Evolutionary conservation across 2,797 vertebrate genomes (phyloP).

Genomic region (Rhinophrynus dorsalis): DNA sequence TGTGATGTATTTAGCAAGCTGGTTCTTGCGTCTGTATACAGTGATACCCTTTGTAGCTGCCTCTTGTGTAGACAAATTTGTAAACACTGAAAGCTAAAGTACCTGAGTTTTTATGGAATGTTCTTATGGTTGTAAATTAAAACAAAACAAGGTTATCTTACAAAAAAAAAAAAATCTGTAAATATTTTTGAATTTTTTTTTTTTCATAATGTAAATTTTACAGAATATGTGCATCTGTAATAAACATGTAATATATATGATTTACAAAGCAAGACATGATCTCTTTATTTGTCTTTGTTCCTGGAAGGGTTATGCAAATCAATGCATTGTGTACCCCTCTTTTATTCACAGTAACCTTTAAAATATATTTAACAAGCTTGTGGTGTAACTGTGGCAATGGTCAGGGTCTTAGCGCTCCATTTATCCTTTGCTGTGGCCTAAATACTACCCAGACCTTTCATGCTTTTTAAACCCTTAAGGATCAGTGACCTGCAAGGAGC

Average conservation of each 20-base stretch:
- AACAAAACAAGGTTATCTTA: constrained; percentile 69
- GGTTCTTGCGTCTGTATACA: constrained; percentile 87
- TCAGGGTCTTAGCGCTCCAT: too few relatives aligned
- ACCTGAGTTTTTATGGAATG: constrained; percentile 73
- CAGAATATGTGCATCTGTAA: constrained; percentile 77
- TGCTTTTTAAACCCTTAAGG: too few relatives aligned
- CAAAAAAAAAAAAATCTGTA: constrained; percentile 77
- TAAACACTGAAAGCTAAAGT: constrained; percentile 71
- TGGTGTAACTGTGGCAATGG: too few relatives aligned
- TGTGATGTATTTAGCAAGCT: constrained; percentile 81
- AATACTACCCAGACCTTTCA: too few relatives aligned
- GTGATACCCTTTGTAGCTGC: constrained; percentile 72
- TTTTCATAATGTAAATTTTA: constrained; percentile 87
- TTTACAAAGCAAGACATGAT: constrained; percentile 52
- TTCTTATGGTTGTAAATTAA: constrained; percentile 76
- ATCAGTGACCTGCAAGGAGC: too few relatives aligned
- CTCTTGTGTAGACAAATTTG: constrained; percentile 69
- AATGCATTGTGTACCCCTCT: too few relatives aligned
- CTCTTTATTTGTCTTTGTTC: not conserved
- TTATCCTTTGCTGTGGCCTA: too few relatives aligned
- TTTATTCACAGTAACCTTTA: too few relatives aligned
- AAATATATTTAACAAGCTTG: too few relatives aligned
- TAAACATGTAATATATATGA: constrained; percentile 84
- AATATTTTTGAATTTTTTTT: constrained; percentile 82
- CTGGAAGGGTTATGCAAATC: not conserved